A percentile compares a stretch with the other conserved stretches of the same genome.
These are phyloP conservation scores for Cheilosia urbana DNA, from an alignment of 2,888 invertebrate genomes.

Conservation along the genomic window DNA sequence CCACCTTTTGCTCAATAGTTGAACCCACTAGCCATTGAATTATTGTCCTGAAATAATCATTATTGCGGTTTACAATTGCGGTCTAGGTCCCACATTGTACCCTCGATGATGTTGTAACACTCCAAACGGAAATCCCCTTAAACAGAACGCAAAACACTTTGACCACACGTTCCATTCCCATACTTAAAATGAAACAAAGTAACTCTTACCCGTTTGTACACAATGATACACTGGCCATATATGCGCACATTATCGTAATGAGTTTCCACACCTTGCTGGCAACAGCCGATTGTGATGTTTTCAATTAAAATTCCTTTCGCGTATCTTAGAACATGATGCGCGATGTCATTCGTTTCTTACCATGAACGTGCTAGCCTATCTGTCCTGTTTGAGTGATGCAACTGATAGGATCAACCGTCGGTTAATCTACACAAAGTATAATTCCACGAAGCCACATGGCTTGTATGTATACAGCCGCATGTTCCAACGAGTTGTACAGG, in stretches of 20 bases:
- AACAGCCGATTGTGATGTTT: conserved; percentile 46
- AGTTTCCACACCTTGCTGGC: conserved; percentile 58
- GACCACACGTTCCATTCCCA: neutral
- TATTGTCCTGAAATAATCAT: too few species aligned
- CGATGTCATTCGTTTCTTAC: conserved; percentile 55
- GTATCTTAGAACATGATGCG: conserved; percentile 59
- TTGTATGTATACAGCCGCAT: conserved; percentile 3
- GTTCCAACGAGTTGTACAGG: conserved; percentile 43
- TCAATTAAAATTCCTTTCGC: conserved; percentile 68
- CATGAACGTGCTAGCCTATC: conserved; percentile 40
- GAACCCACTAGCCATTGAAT: too few species aligned
- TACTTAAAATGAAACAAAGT: neutral
- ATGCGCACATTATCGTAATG: conserved; percentile 45
- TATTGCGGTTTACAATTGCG: too few species aligned
- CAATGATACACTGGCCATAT: neutral
- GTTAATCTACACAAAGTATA: conserved; percentile 44
- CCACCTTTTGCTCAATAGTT: too few species aligned
- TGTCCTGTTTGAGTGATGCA: conserved; percentile 59
- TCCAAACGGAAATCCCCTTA: too few species aligned
- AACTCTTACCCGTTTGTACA: neutral
- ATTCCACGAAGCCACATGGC: conserved; percentile 50
- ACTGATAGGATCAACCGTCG: conserved; percentile 64
- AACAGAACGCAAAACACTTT: neutral
- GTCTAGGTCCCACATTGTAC: too few species aligned
- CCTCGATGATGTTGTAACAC: too few species aligned